Evolutionary conservation across 2,888 invertebrate species (phyloP).

Genomic region (Lobophora halterata): DNA sequence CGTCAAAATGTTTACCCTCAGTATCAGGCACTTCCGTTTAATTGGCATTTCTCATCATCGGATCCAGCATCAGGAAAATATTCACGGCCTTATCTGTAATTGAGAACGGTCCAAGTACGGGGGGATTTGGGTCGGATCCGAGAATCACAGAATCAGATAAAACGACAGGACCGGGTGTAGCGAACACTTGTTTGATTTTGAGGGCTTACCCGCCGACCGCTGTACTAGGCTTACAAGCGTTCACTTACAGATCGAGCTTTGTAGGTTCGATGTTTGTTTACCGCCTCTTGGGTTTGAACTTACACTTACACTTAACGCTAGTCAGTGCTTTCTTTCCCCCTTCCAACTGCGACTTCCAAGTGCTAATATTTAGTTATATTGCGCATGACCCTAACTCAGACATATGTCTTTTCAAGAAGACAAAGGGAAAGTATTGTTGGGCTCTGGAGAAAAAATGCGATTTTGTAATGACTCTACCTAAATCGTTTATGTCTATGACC

Average conservation of each 20-base stretch:
- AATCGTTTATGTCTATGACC: too few relatives aligned
- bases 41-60: slow-evolving; percentile 38
- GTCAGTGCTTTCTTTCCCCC: too few relatives aligned
- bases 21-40: slow-evolving; percentile 18
- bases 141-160: slow-evolving; percentile 49
- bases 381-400: too few relatives aligned
- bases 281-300: slow-evolving; percentile 11
- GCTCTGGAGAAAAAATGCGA: too few relatives aligned
- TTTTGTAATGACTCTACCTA: too few relatives aligned
- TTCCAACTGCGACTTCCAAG: too few relatives aligned
- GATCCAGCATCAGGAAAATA: slow-evolving; percentile 36
- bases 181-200: slow-evolving; percentile 62
- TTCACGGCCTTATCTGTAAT: slow-evolving; percentile 47
- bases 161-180: slow-evolving; percentile 39
- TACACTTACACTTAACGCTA: not conserved
- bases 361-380: too few relatives aligned
- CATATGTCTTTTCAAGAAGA: too few relatives aligned
- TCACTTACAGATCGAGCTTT: slow-evolving; percentile 40
- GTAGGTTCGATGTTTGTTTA: slow-evolving; percentile 10
- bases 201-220: slow-evolving; percentile 42
- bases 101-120: slow-evolving; percentile 40
- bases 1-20: slow-evolving; percentile 3
- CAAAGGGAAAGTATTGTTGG: too few relatives aligned
- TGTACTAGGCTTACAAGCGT: slow-evolving; percentile 42
- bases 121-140: slow-evolving; percentile 36